Conservation (phyloP, 2,888 invertebrate species). For the Erannis defoliaria region DNA sequence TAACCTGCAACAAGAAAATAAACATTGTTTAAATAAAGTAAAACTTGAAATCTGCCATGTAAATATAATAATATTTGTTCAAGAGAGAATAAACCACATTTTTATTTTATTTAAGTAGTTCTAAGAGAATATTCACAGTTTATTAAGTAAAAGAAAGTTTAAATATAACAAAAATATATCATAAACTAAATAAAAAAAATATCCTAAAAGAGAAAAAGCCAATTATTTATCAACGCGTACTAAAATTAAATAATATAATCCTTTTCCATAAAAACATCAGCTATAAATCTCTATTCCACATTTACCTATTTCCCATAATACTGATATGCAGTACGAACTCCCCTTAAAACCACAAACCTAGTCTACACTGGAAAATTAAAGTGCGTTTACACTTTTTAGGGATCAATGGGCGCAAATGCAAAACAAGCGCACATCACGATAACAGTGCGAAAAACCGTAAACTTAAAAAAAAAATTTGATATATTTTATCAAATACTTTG, state of each 20-base stretch:
- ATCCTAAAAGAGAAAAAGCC: too few relatives aligned
- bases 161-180: too few relatives aligned
- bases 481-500: too few relatives aligned
- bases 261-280: conserved; percentile 11
- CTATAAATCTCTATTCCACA: conserved; percentile 24
- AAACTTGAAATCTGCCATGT: too few relatives aligned
- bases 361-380: conserved; percentile 38
- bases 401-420: conserved; percentile 1
- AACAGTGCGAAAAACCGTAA: not conserved
- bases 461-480: too few relatives aligned
- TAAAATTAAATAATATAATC: not conserved
- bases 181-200: too few relatives aligned
- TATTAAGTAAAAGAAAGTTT: too few relatives aligned
- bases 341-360: conserved; percentile 35
- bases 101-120: not conserved
- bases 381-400: conserved; percentile 43
- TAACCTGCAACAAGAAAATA: not conserved
- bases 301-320: conserved; percentile 10
- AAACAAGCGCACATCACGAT: not conserved
- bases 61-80: too few relatives aligned
- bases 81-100: too few relatives aligned
- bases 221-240: too few relatives aligned
- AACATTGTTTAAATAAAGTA: too few relatives aligned
- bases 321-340: conserved; percentile 25
- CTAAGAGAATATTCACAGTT: not conserved